A percentile compares a stretch with the other conserved stretches of the same genome.
Conservation (phyloP, 1,140 invertebrate genomes). For the Saxidomus purpurata region DNA sequence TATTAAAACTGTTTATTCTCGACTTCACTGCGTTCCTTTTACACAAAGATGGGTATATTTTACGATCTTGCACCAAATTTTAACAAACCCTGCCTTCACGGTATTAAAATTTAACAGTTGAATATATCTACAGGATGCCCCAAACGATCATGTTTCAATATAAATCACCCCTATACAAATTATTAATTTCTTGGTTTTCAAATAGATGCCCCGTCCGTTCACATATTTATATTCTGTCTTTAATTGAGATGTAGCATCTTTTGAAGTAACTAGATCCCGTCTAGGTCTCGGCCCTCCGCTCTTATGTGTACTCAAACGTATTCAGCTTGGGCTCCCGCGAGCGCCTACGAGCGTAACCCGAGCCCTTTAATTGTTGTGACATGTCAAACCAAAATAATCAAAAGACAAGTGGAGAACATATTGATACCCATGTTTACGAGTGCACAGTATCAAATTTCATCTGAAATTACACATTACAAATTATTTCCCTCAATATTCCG, state of each 20-base stretch:
- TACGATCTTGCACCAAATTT: constrained; percentile 13
- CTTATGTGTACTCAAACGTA: constrained; percentile 33
- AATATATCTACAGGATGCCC: not conserved
- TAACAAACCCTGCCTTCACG: not conserved
- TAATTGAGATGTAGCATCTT: constrained; percentile 47
- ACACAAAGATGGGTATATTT: not conserved
- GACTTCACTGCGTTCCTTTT: too few relatives aligned
- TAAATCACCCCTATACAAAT: constrained; percentile 47
- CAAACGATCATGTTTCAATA: constrained; percentile 28
- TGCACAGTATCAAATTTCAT: constrained; percentile 58
- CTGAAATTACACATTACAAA: constrained; percentile 69
- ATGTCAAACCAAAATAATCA: constrained; percentile 37
- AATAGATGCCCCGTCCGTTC: not conserved
- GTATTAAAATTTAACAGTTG: not conserved
- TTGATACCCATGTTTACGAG: constrained; percentile 47
- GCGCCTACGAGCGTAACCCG: constrained; percentile 3
- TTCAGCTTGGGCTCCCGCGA: constrained; percentile 12
- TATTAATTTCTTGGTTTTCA: constrained; percentile 53
- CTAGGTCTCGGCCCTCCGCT: constrained; percentile 28
- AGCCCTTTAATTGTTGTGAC: constrained; percentile 52
- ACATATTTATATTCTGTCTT: constrained; percentile 24
- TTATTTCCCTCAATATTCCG: constrained; percentile 57
- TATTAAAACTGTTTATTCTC: too few relatives aligned
- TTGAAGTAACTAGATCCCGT: constrained; percentile 26
- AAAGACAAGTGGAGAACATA: constrained; percentile 53